These are phyloP conservation scores for Acomys russatus DNA, from an alignment of 2,797 vertebrate species.

Conservation along the genomic window DNA sequence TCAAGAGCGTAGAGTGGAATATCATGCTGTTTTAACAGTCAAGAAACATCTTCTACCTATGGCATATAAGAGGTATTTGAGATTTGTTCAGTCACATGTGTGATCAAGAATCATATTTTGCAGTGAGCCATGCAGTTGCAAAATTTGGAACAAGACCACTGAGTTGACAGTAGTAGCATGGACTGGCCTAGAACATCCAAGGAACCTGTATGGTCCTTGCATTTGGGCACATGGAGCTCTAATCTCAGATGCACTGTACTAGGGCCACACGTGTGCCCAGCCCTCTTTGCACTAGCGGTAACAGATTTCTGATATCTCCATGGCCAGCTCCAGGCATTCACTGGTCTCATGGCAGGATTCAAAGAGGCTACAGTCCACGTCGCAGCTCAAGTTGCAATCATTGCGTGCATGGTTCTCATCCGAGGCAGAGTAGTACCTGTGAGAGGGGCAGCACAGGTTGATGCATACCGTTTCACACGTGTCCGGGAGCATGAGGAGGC, in stretches of 20 bases:
- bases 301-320: slow-evolving; percentile 98
- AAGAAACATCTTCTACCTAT: slow-evolving; percentile 66
- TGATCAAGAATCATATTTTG: slow-evolving; percentile 75
- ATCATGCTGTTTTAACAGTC: slow-evolving; percentile 64
- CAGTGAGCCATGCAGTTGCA: slow-evolving; percentile 78
- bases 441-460: slow-evolving; percentile 91
- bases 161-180: slow-evolving; percentile 61
- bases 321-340: slow-evolving; percentile 96
- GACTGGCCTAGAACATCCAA: slow-evolving; percentile 64
- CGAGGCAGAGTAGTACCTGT: slow-evolving; percentile 90
- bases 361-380: slow-evolving; percentile 93
- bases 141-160: slow-evolving; percentile 75
- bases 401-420: slow-evolving; percentile 86
- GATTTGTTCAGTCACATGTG: slow-evolving; percentile 74
- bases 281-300: slow-evolving; percentile 89
- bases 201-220: slow-evolving; percentile 41
- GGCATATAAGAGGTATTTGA: slow-evolving; percentile 68
- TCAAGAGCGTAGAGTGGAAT: slow-evolving; percentile 65
- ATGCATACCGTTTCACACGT: slow-evolving; percentile 90
- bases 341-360: slow-evolving; percentile 93
- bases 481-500: slow-evolving; percentile 93
- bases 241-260: neutral
- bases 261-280: neutral
- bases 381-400: slow-evolving; percentile 91
- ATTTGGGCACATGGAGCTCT: neutral